Percentiles rank a stretch among this genome's conserved stretches.
These are phyloP conservation scores for Epizoanthus scotinus DNA, from an alignment of 92 coral and sea anemone species.

Conservation along the genomic window DNA sequence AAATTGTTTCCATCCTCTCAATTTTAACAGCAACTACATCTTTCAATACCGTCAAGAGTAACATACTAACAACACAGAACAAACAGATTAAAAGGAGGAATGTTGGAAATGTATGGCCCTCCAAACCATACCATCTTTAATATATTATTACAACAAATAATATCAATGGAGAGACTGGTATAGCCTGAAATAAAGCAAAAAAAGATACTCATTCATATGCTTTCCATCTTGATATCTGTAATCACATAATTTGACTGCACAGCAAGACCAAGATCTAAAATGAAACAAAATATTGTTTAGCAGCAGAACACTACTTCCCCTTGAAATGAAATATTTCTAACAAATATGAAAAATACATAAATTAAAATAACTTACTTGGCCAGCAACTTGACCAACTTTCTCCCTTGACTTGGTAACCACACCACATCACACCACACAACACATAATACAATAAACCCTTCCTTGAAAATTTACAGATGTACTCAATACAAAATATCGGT, in stretches of 20 bases:
- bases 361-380: constrained; percentile 6
- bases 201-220: not conserved
- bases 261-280: not conserved
- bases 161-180: not conserved
- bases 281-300: not conserved
- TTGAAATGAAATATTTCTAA: constrained; percentile 8
- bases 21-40: constrained; percentile 27
- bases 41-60: constrained; percentile 11
- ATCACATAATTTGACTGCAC: not conserved
- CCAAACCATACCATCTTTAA: constrained; percentile 27
- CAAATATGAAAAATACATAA: constrained; percentile 8
- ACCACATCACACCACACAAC: constrained; percentile 26
- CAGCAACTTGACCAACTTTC: constrained; percentile 24
- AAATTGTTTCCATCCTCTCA: constrained; percentile 18
- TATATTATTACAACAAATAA: constrained; percentile 12
- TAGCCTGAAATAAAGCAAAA: not conserved
- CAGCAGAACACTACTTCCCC: not conserved
- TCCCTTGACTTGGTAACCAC: constrained; percentile 21
- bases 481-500: constrained; percentile 3
- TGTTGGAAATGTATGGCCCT: constrained; percentile 31
- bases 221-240: not conserved
- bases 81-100: constrained; percentile 21
- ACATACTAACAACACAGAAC: constrained; percentile 28
- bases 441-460: constrained; percentile 12
- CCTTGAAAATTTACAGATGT: constrained; percentile 3